These are phyloP conservation scores for Zaprionus ghesquierei DNA, from an alignment of 1,140 invertebrate genomes.

Conservation along the genomic window DNA sequence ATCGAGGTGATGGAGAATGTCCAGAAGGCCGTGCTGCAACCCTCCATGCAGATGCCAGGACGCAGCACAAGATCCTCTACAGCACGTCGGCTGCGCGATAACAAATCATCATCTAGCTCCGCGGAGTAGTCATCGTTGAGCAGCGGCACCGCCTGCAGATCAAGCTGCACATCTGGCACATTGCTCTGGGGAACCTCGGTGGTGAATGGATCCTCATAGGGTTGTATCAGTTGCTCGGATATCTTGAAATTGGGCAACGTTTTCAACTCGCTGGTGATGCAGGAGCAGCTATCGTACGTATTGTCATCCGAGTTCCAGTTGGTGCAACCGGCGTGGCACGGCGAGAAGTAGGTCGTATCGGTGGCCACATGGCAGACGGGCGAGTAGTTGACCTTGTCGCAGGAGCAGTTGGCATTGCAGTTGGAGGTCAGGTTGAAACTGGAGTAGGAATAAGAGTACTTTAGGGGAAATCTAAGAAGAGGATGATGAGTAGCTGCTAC, in stretches of 20 bases:
- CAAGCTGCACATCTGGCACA: constrained; percentile 11
- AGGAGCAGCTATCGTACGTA: constrained; percentile 55
- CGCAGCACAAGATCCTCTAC: constrained; percentile 67
- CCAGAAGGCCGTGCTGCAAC: constrained; percentile 83
- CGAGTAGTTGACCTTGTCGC: constrained; percentile 84
- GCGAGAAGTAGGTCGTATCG: constrained; percentile 85
- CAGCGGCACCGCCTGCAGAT: constrained; percentile 23
- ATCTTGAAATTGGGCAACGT: background rate
- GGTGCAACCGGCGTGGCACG: constrained; percentile 86
- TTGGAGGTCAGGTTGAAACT: constrained; percentile 84
- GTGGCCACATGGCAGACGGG: constrained; percentile 85
- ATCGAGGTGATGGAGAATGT: constrained; percentile 83
- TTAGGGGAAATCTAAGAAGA: background rate
- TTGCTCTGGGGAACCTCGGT: background rate
- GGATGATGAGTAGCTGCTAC: constrained; percentile 27
- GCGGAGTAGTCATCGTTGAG: constrained; percentile 46
- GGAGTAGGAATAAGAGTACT: background rate
- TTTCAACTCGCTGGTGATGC: constrained; percentile 12
- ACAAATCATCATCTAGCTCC: constrained; percentile 15
- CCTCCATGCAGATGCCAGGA: constrained; percentile 84
- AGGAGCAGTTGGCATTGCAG: constrained; percentile 85
- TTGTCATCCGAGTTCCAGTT: constrained; percentile 59
- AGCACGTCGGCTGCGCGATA: constrained; percentile 33
- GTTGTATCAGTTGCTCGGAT: constrained; percentile 22
- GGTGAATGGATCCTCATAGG: constrained; percentile 1